These are phyloP conservation scores for Athene cunicularia DNA, from an alignment of 2,113 vertebrate species.

Conservation along the genomic window DNA sequence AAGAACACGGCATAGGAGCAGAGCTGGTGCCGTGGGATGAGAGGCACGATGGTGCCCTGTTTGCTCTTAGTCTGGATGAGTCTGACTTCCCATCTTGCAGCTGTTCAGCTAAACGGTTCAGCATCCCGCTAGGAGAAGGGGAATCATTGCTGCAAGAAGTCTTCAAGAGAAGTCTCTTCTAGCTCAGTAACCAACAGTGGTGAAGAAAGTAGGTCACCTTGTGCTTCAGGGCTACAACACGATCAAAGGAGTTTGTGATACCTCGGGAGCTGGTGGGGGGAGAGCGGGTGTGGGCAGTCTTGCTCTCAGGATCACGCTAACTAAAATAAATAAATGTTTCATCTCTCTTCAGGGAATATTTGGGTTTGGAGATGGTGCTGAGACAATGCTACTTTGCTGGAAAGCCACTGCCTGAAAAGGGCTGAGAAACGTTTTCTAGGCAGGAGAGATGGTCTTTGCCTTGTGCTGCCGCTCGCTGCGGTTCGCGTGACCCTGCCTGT, in stretches of 20 bases:
- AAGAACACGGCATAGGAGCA: accelerated
- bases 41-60: background rate
- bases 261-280: background rate
- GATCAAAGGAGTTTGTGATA: background rate
- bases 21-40: background rate
- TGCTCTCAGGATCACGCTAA: background rate
- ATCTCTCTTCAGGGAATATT: background rate
- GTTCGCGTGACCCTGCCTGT: background rate
- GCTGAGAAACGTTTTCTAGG: background rate
- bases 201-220: background rate
- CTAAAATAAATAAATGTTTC: background rate
- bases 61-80: background rate
- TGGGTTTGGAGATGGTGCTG: background rate
- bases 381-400: background rate
- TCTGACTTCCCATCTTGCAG: background rate
- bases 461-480: background rate
- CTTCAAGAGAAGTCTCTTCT: background rate
- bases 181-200: background rate
- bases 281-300: background rate
- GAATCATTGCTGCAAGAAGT: background rate
- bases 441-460: background rate
- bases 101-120: background rate
- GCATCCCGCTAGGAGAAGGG: background rate
- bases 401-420: background rate
- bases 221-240: background rate